Percentiles rank a stretch among this genome's conserved stretches.
Evolutionary conservation across 2,113 vertebrate genomes (phyloP).

Genomic region (Narcine bancroftii): DNA sequence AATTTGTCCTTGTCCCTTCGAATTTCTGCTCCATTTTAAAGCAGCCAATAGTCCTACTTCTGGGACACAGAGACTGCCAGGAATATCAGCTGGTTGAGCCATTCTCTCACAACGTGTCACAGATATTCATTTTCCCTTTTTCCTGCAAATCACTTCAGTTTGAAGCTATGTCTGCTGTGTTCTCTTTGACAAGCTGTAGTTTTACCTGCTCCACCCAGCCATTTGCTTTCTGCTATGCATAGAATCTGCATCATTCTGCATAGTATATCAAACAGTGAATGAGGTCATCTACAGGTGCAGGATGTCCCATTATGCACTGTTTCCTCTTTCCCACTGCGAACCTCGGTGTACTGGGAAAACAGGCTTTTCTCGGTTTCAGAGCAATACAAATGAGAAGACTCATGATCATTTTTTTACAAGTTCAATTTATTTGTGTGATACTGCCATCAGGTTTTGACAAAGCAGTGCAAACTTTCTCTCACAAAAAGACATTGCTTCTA

Average conservation of each 20-base stretch:
- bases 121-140: neutral
- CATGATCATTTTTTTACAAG: neutral
- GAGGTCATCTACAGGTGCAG: slow-evolving; percentile 54
- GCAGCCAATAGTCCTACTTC: slow-evolving; percentile 66
- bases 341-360: neutral
- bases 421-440: neutral
- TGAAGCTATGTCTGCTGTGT: slow-evolving; percentile 50
- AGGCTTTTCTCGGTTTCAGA: neutral
- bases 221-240: slow-evolving; percentile 39
- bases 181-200: slow-evolving; percentile 29
- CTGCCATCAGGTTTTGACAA: neutral
- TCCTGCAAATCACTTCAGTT: slow-evolving; percentile 35
- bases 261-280: slow-evolving; percentile 29
- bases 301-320: slow-evolving; percentile 49
- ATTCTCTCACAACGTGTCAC: slow-evolving; percentile 50
- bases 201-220: slow-evolving; percentile 52
- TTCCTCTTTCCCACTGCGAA: slow-evolving; percentile 44
- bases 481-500: neutral
- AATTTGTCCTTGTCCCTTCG: slow-evolving; percentile 69
- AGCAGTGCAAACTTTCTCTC: neutral
- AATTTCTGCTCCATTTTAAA: slow-evolving; percentile 64
- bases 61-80: slow-evolving; percentile 45
- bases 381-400: neutral
- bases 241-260: slow-evolving; percentile 38
- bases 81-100: slow-evolving; percentile 50